A percentile compares a stretch with the other conserved stretches of the same genome.
These are phyloP conservation scores for Cyanistes caeruleus DNA, from an alignment of 2,113 vertebrate genomes.

Conservation along the genomic window DNA sequence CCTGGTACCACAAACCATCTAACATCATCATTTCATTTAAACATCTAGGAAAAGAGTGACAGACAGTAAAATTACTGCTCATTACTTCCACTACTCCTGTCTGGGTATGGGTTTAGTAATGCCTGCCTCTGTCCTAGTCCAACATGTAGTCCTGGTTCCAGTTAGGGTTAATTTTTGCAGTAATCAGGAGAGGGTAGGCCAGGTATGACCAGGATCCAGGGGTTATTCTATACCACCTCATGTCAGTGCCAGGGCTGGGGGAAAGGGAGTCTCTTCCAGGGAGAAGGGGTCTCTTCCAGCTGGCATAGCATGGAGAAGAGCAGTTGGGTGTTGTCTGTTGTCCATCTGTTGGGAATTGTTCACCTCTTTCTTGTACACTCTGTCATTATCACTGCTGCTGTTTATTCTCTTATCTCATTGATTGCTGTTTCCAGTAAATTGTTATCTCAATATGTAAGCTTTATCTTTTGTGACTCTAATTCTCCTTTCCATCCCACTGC, in stretches of 20 bases:
- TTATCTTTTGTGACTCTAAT: neutral
- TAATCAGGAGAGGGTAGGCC: neutral
- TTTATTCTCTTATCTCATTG: neutral
- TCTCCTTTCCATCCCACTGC: neutral
- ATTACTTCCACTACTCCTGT: neutral
- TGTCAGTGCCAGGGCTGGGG: neutral
- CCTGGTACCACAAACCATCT: neutral
- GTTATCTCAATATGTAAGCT: neutral
- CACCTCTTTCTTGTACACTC: neutral
- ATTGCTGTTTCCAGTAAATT: neutral
- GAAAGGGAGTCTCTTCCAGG: neutral
- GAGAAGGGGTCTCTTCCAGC: neutral
- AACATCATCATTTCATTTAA: fast-evolving
- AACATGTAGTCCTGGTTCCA: neutral
- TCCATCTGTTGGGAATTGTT: neutral
- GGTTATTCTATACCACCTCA: neutral
- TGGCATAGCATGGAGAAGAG: neutral
- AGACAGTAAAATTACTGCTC: neutral
- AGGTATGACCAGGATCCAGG: too few relatives aligned
- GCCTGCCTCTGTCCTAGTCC: neutral
- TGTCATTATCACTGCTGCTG: neutral
- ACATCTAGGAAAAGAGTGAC: neutral
- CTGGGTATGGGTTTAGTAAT: neutral
- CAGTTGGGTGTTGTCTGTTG: neutral
- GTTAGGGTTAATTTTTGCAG: neutral